Base-by-base conservation (phyloP, 2,113 vertebrate species). In the Marmota flaviventris region DNA sequence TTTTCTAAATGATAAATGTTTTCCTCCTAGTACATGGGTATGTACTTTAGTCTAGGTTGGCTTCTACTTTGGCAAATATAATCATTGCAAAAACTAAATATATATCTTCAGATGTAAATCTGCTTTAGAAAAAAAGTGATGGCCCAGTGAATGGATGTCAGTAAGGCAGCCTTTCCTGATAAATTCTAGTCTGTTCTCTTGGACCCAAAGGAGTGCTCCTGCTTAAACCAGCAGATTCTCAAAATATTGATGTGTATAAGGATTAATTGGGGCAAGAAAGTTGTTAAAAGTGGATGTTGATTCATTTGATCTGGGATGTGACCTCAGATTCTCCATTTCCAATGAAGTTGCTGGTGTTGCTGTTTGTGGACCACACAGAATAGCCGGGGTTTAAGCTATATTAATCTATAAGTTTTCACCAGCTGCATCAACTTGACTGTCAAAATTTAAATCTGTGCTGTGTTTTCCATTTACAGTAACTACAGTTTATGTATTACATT, bases 1-100 rank as follows among this genome's bases (percentile, higher is more conserved):
- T 53, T 85, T 97, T 92, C 37, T 77, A 70, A 94, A 96, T 86
- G 48, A 94, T 86, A 93, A 93, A 63, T 93, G 29, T 92, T 87
- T 94, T 91, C 58, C 48, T 94, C 37, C 39, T 83, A 88, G 70
- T 51, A 53, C 76, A 76, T 83, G 42, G 42, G 69, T 95, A 29
- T 89, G 27, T 10, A 24, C 72, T 92, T 96, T 94, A 63, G n/a
- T 92, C 56, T 89, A 77, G 69, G 65, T 95, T 87, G 75, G 24
- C 58, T 93, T 91, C 85, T 85, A 45, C 11, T 14, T 76, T 65
- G 61, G 56, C 73, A 78, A 53, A 92, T 37, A 70, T 5, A 67
- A 69, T 58, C 34, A 63, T 22, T 56, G 51, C 42, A 89, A 45
- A 89, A 94, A 77, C 34, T 72, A 61, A 73, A 94, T 84, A 91